Base-by-base conservation (phyloP, 2,113 vertebrate species). In the Petrocephalus microphthalmus region DNA sequence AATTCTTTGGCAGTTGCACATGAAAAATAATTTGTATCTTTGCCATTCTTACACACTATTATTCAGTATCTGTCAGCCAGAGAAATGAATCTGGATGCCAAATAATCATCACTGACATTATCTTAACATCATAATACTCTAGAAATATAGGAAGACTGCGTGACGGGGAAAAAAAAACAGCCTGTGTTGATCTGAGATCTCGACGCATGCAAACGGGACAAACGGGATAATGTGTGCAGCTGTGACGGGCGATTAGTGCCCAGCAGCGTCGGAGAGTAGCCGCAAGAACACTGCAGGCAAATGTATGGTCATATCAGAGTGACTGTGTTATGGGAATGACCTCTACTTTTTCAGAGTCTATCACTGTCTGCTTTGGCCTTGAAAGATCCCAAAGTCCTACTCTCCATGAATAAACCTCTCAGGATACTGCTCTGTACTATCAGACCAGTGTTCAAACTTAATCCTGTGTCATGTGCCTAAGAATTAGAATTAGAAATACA, bases 51-150 rank as follows among this genome's bases (percentile, higher is more conserved):
- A 49, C 45, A n/a, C 37, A 42, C 45, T 83, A 22, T 83, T n/a
- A 47, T 83, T 37, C 37, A 22, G 20, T 83, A 20, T 47, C 81
- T 83, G n/a, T 84, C 81, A 84, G 71, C 71, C 71, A 78, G 20
- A 49, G 81, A 7, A 49, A 37, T 83, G 45, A 11, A 49, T 45
- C 37, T 83, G 19, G 45, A 83, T 83, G 33, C 37, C 42, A 22
- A 83, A 83, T 83, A 49, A 83, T 83, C 45, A 83, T 49, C 49
- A 83, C 45, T 49, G 81, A 45, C 81, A 83, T 83, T 83, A 49
- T 49, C 42, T 47, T 49, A 83, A 45, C 42, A 83, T 83, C 19
- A n/a, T n/a, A 83, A 45, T 0, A n/a, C 19, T 22, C 20, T 83
- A 49, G 81, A 83, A 49, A 49, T 49, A 47, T n/a, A 22, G 81